phyloP scores from a whole-genome alignment of 2,797 vertebrate genomes.

The Spinus pinus region DNA sequence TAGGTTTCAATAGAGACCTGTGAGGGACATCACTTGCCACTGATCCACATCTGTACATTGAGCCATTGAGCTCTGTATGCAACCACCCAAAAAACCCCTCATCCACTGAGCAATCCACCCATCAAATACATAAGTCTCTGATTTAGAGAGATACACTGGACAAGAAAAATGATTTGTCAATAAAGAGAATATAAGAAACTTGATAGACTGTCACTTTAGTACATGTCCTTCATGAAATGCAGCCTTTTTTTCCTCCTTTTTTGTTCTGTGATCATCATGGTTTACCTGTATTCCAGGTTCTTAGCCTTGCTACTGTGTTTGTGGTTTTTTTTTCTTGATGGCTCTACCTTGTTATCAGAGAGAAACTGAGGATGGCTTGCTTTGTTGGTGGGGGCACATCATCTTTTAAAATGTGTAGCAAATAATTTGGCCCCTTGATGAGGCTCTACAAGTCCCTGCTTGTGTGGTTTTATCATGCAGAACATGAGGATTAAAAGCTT shows the following conservation, averaged over 20 bases:
- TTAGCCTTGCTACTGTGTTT: background rate
- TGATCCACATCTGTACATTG: background rate
- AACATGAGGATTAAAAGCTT: background rate
- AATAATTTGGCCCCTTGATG: background rate
- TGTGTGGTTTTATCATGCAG: background rate
- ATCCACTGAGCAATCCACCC: accelerated
- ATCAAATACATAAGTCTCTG: background rate
- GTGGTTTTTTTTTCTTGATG: background rate
- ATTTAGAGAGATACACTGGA: background rate
- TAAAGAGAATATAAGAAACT: background rate
- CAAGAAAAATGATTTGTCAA: background rate
- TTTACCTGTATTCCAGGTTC: background rate
- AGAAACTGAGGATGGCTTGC: background rate
- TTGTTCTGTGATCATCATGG: background rate
- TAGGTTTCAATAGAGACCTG: accelerated
- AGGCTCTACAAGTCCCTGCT: background rate
- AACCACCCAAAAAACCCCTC: too few species aligned
- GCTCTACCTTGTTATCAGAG: background rate
- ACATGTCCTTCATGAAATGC: background rate
- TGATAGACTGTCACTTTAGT: background rate
- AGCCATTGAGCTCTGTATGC: background rate
- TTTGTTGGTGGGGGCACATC: background rate
- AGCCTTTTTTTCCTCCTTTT: background rate
- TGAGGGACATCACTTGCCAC: background rate
- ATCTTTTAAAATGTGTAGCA: background rate